Conservation (phyloP, 2,113 vertebrate genomes). For the Dissostichus mawsoni region DNA sequence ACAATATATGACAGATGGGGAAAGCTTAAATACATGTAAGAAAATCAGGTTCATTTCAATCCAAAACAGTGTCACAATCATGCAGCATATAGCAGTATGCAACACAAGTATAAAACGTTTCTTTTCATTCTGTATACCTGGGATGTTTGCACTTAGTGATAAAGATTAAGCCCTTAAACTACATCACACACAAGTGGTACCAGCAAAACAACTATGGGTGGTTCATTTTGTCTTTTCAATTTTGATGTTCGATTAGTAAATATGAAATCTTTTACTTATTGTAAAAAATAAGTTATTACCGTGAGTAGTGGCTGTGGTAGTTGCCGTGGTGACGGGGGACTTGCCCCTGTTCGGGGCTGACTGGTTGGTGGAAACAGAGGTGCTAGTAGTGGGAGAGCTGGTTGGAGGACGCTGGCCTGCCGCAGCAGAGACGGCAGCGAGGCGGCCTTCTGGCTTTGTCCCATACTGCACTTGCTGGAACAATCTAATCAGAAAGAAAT, state of each 20-base stretch:
- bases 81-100: too few relatives aligned
- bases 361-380: slow-evolving; percentile 81
- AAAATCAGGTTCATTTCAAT: too few relatives aligned
- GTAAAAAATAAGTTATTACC: slow-evolving; percentile 78
- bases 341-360: slow-evolving; percentile 86
- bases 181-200: too few relatives aligned
- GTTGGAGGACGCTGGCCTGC: slow-evolving; percentile 81
- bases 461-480: slow-evolving; percentile 93
- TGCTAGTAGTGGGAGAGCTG: slow-evolving; percentile 69
- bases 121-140: too few relatives aligned
- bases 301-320: slow-evolving; percentile 84
- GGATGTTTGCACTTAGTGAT: too few relatives aligned
- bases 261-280: neutral
- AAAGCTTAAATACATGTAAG: neutral
- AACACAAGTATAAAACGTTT: too few relatives aligned
- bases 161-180: too few relatives aligned
- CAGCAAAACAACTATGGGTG: neutral
- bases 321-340: slow-evolving; percentile 84
- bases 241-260: slow-evolving; percentile 2
- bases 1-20: neutral
- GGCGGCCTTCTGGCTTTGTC: slow-evolving; percentile 92
- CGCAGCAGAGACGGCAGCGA: slow-evolving; percentile 82
- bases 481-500: slow-evolving; percentile 79
- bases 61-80: too few relatives aligned
- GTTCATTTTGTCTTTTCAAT: neutral